Evolutionary conservation across 2,113 vertebrate genomes (phyloP), one percentile per base, ranked within the genome.

Genomic region (Heterochromis multidens): DNA sequence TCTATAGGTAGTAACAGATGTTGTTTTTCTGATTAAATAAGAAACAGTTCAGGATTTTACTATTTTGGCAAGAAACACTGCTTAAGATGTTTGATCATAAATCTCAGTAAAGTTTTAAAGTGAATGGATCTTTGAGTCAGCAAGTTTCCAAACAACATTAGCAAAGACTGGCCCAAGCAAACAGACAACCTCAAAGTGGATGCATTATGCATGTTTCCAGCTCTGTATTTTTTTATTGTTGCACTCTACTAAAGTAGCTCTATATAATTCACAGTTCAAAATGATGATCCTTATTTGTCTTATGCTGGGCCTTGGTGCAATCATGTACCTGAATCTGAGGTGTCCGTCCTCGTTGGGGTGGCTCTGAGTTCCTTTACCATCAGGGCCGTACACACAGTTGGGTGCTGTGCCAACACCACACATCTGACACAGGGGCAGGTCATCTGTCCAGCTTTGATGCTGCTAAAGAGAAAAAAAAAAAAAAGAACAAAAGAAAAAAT

Each of bases 371-470:
- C 97, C 95, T 89, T 97, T 97, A 19, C 97, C 98, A 35, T 99
- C 98, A 0, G 97, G 87, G 12, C 96, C 95, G 52, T 99, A 99
- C 58, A 96, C 95, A 46, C 97, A 97, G 93, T 99, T 99, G 49
- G 97, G 94, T 21, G 97, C 97, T 0, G 96, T 96, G 40, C 98
- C 98, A 1, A 99, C 97, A 0, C 98, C 98, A 1, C 98, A 99
- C 89, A 99, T 96, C 88, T 99, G 97, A 90, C 99, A 99, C 70
- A 97, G 96, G 0, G 99, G 98, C 13, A 99, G 96, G 91, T 98
- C 99, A 4, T 99, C 99, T 4, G 99, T 99, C 99, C 99, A 99
- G 87, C 98, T 99, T 84, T 98, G 96, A 92, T 98, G 97, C 96
- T 98, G 97, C 11, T 94, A 72, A 23, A 17, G 27, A 17, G 31